A percentile compares a stretch with the other conserved stretches of the same genome.
These are phyloP conservation scores for Lissocephala sabroskyi DNA, from an alignment of 2,888 invertebrate genomes.

Conservation along the genomic window DNA sequence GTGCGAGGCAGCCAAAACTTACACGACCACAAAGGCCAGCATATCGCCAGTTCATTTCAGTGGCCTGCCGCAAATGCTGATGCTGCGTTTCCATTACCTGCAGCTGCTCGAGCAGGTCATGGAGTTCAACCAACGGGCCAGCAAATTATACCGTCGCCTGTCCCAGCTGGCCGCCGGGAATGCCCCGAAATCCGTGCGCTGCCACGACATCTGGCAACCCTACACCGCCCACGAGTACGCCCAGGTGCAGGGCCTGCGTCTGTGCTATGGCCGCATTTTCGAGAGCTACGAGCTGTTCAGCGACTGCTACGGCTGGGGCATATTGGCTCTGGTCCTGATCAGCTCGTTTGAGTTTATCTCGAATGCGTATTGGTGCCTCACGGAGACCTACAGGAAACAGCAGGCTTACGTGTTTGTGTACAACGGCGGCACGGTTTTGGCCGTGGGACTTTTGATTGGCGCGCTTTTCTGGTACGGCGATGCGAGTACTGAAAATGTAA, in stretches of 20 bases:
- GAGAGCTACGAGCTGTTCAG: conserved; percentile 53
- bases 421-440: conserved; percentile 39
- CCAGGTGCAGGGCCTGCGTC: conserved; percentile 51
- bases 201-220: conserved; percentile 44
- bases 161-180: conserved; percentile 40
- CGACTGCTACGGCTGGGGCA: conserved; percentile 68
- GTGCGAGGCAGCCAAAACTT: conserved; percentile 32
- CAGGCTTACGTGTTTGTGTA: conserved; percentile 28
- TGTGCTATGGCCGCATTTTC: conserved; percentile 60
- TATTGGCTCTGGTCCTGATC: conserved; percentile 55
- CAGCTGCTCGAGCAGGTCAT: conserved; percentile 51
- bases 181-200: conserved; percentile 9
- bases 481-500: conserved; percentile 54
- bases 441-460: conserved; percentile 34
- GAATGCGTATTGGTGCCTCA: conserved; percentile 65
- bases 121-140: conserved; percentile 37
- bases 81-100: conserved; percentile 53
- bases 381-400: conserved; percentile 20
- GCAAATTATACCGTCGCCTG: conserved; percentile 31
- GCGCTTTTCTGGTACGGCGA: conserved; percentile 54
- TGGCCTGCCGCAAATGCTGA: conserved; percentile 39
- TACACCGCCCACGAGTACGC: conserved; percentile 38
- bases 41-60: conserved; percentile 33
- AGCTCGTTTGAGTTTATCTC: conserved; percentile 67
- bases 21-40: conserved; percentile 18